Conservation (phyloP, 2,797 vertebrate species). For the Danio albolineatus region DNA sequence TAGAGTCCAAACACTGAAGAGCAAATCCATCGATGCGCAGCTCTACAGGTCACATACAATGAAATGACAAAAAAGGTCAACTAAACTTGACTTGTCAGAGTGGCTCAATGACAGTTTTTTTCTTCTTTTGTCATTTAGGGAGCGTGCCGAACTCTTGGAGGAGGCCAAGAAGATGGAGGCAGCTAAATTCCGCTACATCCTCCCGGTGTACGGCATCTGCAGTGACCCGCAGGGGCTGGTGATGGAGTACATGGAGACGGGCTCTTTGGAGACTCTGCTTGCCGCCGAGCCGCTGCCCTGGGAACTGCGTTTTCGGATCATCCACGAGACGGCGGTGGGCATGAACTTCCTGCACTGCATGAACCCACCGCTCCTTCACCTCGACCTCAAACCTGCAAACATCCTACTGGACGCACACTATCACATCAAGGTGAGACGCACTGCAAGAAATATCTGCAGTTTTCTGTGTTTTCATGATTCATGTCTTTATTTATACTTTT, state of each 20-base stretch:
- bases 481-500: too few species aligned
- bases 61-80: too few species aligned
- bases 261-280: slow-evolving; percentile 93
- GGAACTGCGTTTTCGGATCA: slow-evolving; percentile 94
- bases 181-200: slow-evolving; percentile 95
- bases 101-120: slow-evolving; percentile 25
- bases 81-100: too few species aligned
- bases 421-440: slow-evolving; percentile 88
- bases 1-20: too few species aligned
- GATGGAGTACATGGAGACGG: slow-evolving; percentile 99
- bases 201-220: slow-evolving; percentile 97
- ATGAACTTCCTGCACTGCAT: slow-evolving; percentile 99
- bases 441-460: too few species aligned
- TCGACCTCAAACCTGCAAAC: slow-evolving; percentile 98
- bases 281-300: slow-evolving; percentile 91
- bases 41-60: too few species aligned
- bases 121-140: slow-evolving; percentile 75
- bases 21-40: too few species aligned
- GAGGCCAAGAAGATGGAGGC: slow-evolving; percentile 99
- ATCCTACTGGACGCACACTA: slow-evolving; percentile 97
- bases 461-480: too few species aligned
- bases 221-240: slow-evolving; percentile 92
- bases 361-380: slow-evolving; percentile 92
- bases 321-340: slow-evolving; percentile 95
- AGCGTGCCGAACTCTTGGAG: slow-evolving; percentile 90